Evolutionary conservation across 2,113 vertebrate genomes (phyloP).

Genomic region (Dipodomys ordii): DNA sequence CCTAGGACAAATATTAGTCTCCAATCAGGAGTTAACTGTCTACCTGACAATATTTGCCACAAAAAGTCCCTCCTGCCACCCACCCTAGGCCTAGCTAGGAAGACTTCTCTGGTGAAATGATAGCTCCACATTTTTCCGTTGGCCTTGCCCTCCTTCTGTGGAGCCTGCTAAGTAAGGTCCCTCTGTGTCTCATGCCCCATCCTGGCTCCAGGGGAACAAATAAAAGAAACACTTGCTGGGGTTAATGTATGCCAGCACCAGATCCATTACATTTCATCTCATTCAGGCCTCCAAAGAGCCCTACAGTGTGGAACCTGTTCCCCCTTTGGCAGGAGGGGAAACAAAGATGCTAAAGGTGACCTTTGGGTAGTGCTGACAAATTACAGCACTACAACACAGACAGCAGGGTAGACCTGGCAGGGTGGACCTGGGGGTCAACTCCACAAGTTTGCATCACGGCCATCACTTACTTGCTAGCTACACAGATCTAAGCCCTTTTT

Average conservation of each 20-base stretch:
- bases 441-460: neutral
- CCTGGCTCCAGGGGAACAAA: neutral
- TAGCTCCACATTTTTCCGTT: neutral
- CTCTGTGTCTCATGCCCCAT: conserved; percentile 5
- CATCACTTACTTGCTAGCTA: neutral
- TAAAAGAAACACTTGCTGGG: conserved; percentile 22
- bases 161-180: neutral
- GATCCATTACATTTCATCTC: neutral
- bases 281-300: neutral
- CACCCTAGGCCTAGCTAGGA: neutral
- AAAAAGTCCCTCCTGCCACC: accelerated
- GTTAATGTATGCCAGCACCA: neutral
- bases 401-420: accelerated
- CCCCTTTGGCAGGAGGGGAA: neutral
- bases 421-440: neutral
- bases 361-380: accelerated
- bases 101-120: neutral
- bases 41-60: neutral
- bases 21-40: neutral
- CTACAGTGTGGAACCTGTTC: neutral
- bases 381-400: neutral
- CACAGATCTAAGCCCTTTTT: too few relatives aligned
- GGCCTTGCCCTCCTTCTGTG: neutral
- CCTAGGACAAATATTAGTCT: neutral
- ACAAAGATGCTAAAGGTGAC: neutral